These are phyloP conservation scores for Allophyes oxyacanthae DNA, from an alignment of 2,888 invertebrate genomes.

Conservation along the genomic window DNA sequence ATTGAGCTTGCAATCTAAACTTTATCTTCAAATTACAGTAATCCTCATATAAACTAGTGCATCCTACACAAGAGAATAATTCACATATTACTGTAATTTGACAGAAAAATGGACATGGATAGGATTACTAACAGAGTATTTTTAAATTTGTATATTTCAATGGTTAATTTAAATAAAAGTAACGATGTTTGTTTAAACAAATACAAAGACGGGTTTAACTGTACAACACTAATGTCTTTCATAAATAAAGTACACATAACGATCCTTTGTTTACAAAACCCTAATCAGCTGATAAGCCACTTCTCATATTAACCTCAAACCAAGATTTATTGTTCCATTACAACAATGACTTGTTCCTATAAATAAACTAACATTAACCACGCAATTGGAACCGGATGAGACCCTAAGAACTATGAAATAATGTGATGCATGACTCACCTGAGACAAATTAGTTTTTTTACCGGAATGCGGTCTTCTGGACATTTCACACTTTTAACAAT, in stretches of 20 bases:
- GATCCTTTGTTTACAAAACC: constrained; percentile 65
- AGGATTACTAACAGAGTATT: too few species aligned
- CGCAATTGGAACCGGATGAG: constrained; percentile 51
- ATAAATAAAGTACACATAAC: background rate
- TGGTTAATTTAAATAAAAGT: background rate
- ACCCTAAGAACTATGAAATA: constrained; percentile 67
- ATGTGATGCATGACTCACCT: constrained; percentile 83
- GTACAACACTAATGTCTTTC: background rate
- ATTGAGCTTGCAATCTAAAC: too few species aligned
- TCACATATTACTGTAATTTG: too few species aligned
- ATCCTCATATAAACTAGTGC: too few species aligned
- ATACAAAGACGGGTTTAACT: constrained; percentile 4
- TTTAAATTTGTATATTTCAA: constrained; percentile 9
- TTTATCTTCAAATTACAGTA: too few species aligned
- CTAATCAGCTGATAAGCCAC: constrained; percentile 62
- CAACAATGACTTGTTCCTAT: constrained; percentile 44
- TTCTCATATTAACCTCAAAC: constrained; percentile 19
- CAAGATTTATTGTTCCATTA: constrained; percentile 17
- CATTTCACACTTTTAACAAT: constrained; percentile 64
- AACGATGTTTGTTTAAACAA: constrained; percentile 11
- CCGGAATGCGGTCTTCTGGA: constrained; percentile 74
- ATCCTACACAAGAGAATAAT: too few species aligned
- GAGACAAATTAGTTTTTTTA: constrained; percentile 81
- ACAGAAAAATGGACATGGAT: too few species aligned
- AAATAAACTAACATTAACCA: constrained; percentile 52